Base-by-base conservation (phyloP, 2,113 vertebrate species). In the Perca flavescens region DNA sequence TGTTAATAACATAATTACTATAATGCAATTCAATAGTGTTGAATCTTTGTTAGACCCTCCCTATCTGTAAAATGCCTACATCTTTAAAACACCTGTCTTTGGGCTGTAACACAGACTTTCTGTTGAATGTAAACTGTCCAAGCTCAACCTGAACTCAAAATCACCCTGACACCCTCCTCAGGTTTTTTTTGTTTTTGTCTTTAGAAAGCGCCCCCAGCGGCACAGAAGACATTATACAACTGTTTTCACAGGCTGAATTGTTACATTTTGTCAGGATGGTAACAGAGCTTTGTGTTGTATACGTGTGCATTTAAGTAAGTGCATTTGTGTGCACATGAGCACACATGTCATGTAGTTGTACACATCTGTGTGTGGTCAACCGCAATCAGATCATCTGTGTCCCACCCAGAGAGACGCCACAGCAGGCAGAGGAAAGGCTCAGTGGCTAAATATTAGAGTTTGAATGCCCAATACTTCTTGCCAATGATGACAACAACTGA, bases 401-500 rank as follows among this genome's bases (percentile, higher is more conserved):
- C 74, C 65, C 57, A n/a, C 52, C 69, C 66, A 73, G 52, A 61
- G 56, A 66, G 74, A 74, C 21, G 12, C 40, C 54, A 28, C 80
- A 77, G 70, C 80, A 56, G 82, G 60, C 46, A 25, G 46, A 49
- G 43, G 17, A 56, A 56, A 71, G 5, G 25, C 82, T 87, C 53
- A 0, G n/a, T 65, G 87, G 79, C 49, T 63, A 67, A 75, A 79
- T 56, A 68, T 67, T 60, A 21, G 19, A 25, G 43, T 70, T 43
- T 56, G 53, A 80, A 73, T 60, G 67, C 50, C 73, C 43, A 2
- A 82, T 11, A 34, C 74, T 77, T 80, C 73, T 83, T 40, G 16
- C 61, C 60, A 75, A 22, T 50, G 68, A 62, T 78, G 85, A 91
- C 85, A 83, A 79, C 77, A 83, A 69, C 76, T 69, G 79, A 58